These are phyloP conservation scores for Anas bernieri DNA, from an alignment of 2,797 vertebrate genomes.

Conservation along the genomic window DNA sequence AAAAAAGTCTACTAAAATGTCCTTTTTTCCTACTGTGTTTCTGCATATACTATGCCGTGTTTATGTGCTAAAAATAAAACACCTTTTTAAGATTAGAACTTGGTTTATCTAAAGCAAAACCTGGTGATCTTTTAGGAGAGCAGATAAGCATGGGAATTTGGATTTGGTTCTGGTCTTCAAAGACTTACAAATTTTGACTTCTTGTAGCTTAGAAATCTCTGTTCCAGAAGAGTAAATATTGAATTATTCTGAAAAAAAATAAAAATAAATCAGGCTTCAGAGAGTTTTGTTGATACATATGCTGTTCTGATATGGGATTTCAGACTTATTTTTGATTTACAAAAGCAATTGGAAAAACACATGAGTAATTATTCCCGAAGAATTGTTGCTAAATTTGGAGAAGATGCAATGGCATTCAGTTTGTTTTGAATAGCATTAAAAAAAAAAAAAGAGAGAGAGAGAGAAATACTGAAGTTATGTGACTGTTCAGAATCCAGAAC, in stretches of 20 bases:
- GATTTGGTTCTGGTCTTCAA: background rate
- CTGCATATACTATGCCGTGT: background rate
- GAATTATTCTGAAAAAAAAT: background rate
- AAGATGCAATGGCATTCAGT: background rate
- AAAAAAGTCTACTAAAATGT: background rate
- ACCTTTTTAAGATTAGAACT: background rate
- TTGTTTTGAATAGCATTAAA: background rate
- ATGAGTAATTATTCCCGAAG: constrained; percentile 13
- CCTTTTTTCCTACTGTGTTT: background rate
- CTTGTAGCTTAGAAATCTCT: background rate
- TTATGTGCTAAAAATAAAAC: constrained; percentile 17
- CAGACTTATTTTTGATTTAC: background rate
- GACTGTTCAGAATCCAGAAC: background rate
- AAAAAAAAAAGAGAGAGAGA: background rate
- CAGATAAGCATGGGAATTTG: background rate
- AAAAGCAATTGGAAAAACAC: constrained; percentile 13
- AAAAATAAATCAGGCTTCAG: background rate
- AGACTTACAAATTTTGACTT: background rate
- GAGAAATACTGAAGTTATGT: background rate
- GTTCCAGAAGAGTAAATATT: background rate
- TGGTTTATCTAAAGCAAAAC: background rate
- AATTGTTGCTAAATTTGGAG: background rate
- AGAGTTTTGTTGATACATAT: background rate
- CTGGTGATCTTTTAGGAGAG: background rate
- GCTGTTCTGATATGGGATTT: background rate